phyloP scores from a whole-genome alignment of 30 jellyfish, hydroid and myxozoan species.

The Clytia hemisphaerica region DNA sequence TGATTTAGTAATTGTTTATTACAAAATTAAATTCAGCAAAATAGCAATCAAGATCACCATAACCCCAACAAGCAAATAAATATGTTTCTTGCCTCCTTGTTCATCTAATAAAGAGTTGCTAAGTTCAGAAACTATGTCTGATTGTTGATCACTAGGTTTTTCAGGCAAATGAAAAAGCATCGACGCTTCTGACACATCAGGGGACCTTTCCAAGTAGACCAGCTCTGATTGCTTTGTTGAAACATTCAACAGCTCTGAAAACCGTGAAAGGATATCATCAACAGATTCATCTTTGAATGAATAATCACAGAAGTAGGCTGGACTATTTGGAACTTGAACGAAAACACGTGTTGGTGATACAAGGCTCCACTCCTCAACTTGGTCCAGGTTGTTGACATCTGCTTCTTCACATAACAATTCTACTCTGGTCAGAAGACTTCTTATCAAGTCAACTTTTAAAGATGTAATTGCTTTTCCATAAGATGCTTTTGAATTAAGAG shows the following conservation, averaged over 20 bases:
- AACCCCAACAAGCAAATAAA: too few species aligned
- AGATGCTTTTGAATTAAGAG: conserved; percentile 64
- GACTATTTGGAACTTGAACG: conserved; percentile 30
- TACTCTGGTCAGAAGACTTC: conserved; percentile 69
- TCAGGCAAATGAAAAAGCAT: conserved; percentile 38
- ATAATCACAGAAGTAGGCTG: conserved; percentile 62
- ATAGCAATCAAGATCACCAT: too few species aligned
- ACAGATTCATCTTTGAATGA: conserved; percentile 63
- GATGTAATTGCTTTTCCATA: conserved; percentile 86
- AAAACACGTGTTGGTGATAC: conserved; percentile 84
- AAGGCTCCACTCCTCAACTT: conserved; percentile 92
- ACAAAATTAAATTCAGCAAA: too few species aligned
- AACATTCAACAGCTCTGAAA: conserved; percentile 49
- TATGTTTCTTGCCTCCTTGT: too few species aligned
- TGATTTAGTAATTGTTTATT: too few species aligned
- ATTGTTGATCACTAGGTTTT: conserved; percentile 26
- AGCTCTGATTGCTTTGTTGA: conserved; percentile 34
- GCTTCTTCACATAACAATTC: conserved; percentile 97
- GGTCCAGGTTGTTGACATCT: conserved; percentile 77
- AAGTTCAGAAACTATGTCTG: conserved; percentile 32
- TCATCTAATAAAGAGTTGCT: too few species aligned
- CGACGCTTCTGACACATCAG: conserved; percentile 47
- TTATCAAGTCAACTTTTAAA: conserved; percentile 60
- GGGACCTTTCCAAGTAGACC: conserved; percentile 48
- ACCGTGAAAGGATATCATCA: conserved; percentile 56